These are phyloP conservation scores for Anadara kagoshimensis DNA, from an alignment of 1,140 invertebrate genomes.

Conservation along the genomic window DNA sequence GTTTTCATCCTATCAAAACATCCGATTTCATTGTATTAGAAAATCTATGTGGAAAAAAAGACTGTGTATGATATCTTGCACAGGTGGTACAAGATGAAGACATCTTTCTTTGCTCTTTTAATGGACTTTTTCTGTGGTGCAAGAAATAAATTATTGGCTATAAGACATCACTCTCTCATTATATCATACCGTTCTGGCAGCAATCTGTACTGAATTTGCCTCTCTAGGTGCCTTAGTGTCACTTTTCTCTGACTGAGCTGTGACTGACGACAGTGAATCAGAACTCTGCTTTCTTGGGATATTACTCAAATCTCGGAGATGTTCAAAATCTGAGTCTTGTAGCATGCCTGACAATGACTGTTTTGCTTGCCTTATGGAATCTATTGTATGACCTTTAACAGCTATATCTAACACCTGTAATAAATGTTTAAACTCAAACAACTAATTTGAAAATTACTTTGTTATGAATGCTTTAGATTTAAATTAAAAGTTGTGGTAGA, in stretches of 20 bases:
- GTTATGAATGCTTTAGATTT: background rate
- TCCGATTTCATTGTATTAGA: too few relatives aligned
- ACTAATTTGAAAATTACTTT: background rate
- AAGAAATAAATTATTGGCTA: too few relatives aligned
- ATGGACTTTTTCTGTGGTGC: too few relatives aligned
- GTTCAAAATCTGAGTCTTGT: conserved; percentile 58
- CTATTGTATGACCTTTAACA: conserved; percentile 69
- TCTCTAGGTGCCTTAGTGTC: conserved; percentile 49
- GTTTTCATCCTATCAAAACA: too few relatives aligned
- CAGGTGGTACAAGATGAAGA: too few relatives aligned
- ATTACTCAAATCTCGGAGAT: conserved; percentile 49
- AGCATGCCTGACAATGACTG: conserved; percentile 61
- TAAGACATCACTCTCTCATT: too few relatives aligned
- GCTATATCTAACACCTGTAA: conserved; percentile 74
- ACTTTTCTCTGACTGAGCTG: background rate
- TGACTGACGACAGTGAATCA: conserved; percentile 7
- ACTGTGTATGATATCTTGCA: too few relatives aligned
- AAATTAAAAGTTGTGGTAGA: too few relatives aligned
- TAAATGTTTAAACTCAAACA: background rate
- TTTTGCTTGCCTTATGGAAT: conserved; percentile 53
- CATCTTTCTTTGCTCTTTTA: too few relatives aligned
- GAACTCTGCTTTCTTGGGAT: conserved; percentile 8
- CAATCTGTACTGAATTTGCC: conserved; percentile 71
- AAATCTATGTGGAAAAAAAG: too few relatives aligned
- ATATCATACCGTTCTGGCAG: conserved; percentile 53